Percentiles rank a stretch among this genome's conserved stretches.
phyloP scores from a whole-genome alignment of 2,888 invertebrate genomes.

The Lasioglossum oenotherae region DNA sequence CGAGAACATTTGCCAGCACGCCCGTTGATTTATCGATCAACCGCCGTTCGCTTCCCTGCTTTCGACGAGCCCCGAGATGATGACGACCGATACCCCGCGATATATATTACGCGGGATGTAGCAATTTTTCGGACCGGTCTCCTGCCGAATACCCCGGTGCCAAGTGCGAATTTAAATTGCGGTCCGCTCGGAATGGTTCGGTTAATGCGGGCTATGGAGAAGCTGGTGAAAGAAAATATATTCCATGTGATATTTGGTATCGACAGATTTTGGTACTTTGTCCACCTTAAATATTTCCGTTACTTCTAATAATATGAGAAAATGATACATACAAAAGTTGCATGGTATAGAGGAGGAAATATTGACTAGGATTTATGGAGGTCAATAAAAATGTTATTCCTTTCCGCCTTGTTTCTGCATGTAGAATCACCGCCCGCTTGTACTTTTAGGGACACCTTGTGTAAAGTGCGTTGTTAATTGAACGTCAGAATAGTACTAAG shows the following conservation, averaged over 20 bases:
- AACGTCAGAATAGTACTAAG: too few relatives aligned
- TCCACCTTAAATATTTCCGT: too few relatives aligned
- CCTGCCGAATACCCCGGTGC: neutral
- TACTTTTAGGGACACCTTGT: neutral
- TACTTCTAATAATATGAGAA: too few relatives aligned
- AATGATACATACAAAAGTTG: too few relatives aligned
- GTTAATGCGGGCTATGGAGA: neutral
- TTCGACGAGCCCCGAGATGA: conserved; percentile 47
- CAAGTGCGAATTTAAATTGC: conserved; percentile 5
- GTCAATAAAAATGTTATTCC: too few relatives aligned
- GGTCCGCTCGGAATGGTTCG: neutral
- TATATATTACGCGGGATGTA: conserved; percentile 28
- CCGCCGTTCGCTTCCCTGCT: conserved; percentile 42
- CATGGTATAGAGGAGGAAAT: too few relatives aligned
- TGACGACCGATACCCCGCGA: conserved; percentile 51
- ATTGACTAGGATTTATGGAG: too few relatives aligned
- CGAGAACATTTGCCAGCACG: conserved; percentile 60
- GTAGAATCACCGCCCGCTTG: too few relatives aligned
- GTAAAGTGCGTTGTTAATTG: neutral
- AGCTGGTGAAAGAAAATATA: neutral
- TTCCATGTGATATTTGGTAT: too few relatives aligned
- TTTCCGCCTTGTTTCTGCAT: too few relatives aligned
- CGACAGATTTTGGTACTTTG: too few relatives aligned
- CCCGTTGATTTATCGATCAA: conserved; percentile 65
- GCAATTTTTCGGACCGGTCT: conserved; percentile 26